Evolutionary conservation across 2,797 vertebrate species (phyloP), one percentile per base, ranked within the genome.

Genomic region (Sebastes minor): DNA sequence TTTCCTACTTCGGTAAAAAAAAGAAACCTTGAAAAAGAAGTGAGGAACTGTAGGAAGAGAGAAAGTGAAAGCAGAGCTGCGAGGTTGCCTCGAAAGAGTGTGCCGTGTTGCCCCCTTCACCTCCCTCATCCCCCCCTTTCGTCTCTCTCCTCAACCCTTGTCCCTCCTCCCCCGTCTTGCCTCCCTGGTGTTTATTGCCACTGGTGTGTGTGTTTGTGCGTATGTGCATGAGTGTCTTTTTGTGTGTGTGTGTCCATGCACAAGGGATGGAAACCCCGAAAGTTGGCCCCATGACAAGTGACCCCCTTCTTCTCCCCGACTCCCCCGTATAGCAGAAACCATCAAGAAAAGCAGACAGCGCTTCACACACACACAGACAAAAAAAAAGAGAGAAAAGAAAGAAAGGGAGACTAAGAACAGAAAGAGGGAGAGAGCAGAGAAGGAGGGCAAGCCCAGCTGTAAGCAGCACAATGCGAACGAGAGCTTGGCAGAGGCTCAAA

Each of bases 401-500:
- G 86, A 92, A 83, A 75, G 80, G 65, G 86, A 90, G 86, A 78
- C 35, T 72, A 65, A 85, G 85, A 87, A 91, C 90, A 88, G 89
- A 92, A 86, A 89, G 88, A 89, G 87, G 89, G 91, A 92, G 88
- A 87, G 86, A 88, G 86, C 77, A 71, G 89, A 82, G 91, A 93
- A 91, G 89, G 84, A 91, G 91, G 93, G 92, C 89, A 93, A 94
- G 94, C 93, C 95, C 97, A 96, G 96, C 96, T 97, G 97, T 96
- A 96, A 94, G 95, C 93, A 88, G 88, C 91, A 97, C 96, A 97
- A 96, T 96, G 92, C 92, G 85, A 95, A 94, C 89, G 88, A 96
- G 94, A 90, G 92, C 89, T 96, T 97, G 97, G 97, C 97, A 96
- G 94, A 93, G 88, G 93, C 96, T 97, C 97, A 97, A 97, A 97